Evolutionary conservation across 2,797 vertebrate species (phyloP).

Genomic region (Benthosema pterotum): DNA sequence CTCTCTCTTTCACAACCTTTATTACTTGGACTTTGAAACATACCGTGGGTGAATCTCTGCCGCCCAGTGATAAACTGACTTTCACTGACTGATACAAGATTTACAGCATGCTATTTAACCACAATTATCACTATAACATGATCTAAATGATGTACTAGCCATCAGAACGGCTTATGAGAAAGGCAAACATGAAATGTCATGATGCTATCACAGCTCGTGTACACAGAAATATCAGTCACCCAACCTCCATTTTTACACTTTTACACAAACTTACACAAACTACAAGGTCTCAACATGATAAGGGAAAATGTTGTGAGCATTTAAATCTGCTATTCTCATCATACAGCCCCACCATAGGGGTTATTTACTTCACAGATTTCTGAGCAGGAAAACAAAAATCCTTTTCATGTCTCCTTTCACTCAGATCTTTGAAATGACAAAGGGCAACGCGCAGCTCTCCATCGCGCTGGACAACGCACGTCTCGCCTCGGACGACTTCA

Average conservation of each 20-base stretch:
- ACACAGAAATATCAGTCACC: too few relatives aligned
- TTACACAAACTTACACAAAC: too few relatives aligned
- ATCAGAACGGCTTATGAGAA: background rate
- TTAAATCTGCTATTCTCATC: too few relatives aligned
- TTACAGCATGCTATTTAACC: background rate
- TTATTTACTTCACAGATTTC: background rate
- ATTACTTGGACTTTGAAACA: slow-evolving; percentile 13
- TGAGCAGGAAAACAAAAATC: background rate
- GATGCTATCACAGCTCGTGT: background rate
- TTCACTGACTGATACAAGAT: slow-evolving; percentile 6
- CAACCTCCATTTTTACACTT: too few relatives aligned
- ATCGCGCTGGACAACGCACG: slow-evolving; percentile 83
- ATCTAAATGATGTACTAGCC: background rate
- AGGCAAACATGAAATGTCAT: background rate
- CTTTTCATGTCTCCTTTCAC: slow-evolving; percentile 1
- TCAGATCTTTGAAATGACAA: slow-evolving; percentile 77
- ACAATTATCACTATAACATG: background rate
- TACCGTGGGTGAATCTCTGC: slow-evolving; percentile 13
- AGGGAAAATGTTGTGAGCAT: too few relatives aligned
- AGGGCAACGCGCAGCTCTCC: slow-evolving; percentile 74
- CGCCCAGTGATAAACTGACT: slow-evolving; percentile 4
- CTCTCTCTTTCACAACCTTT: slow-evolving; percentile 31
- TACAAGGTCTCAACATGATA: too few relatives aligned
- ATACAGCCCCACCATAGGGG: too few relatives aligned
- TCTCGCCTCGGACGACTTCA: slow-evolving; percentile 85